Base-by-base conservation (phyloP, 2,113 vertebrate species). In the Nesospiza acunhae region DNA sequence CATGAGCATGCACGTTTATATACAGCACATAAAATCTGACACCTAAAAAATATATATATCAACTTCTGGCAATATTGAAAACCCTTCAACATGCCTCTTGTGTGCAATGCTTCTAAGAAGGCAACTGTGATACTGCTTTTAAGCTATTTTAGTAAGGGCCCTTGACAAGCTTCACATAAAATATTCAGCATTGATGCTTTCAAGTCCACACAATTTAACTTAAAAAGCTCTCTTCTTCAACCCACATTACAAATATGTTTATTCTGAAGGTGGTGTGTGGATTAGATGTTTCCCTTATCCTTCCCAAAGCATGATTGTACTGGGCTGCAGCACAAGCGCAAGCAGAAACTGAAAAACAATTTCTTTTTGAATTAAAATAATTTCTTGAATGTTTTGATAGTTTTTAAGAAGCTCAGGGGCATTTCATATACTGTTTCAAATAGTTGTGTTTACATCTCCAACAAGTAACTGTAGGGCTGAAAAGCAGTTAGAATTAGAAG, bases 181-280 rank as follows among this genome's bases (percentile, higher is more conserved):
- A 97, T 95, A 97, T 96, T 98, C 95, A 96, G 83, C 60, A 73
- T 23, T 63, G 86, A 80, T 90, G 91, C 95, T 97, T 97, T 96
- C 92, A 95, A 94, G 96, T 93, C 94, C 84, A 94, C 91, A 81
- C 85, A 89, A 84, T 88, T 96, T 92, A 94, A 96, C 84, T 84
- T 28, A 82, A 92, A 96, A 94, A 91, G 90, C 83, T 81, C 93
- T 89, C 58, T 47, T 89, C 85, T 90, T 90, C 88, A 80, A 26
- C 88, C 84, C 67, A 96, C 82, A 73, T 76, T 56, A 60, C 8
- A 93, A 66, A 63, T 16, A 31, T 39, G 92, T 80, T 96, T 95
- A 87, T 88, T 67, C 85, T 95, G 88, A 97, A 92, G 94, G 85
- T 93, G 75, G 37, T 1, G 11, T 58, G 58, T 85, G 79, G 76